A percentile compares a stretch with the other conserved stretches of the same genome.
phyloP scores from a whole-genome alignment of 2,113 vertebrate species.

The Montifringilla adamsi region DNA sequence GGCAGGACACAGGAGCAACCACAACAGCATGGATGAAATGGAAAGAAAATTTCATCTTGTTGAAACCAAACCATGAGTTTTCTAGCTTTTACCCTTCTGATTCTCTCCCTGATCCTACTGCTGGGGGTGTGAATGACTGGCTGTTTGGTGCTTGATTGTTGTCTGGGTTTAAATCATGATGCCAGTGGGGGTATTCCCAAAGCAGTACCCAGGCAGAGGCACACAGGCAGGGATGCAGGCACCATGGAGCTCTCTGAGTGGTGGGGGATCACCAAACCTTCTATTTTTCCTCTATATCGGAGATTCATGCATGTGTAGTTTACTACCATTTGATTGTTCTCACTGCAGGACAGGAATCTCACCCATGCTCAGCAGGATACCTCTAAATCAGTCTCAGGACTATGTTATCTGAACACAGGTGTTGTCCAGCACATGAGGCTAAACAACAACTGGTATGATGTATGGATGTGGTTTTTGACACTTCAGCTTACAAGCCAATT shows the following conservation, averaged over 20 bases:
- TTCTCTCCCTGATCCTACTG: not conserved
- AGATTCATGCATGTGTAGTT: not conserved
- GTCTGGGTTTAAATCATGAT: accelerated
- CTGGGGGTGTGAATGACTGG: not conserved
- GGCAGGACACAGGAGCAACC: not conserved
- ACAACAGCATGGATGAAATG: not conserved
- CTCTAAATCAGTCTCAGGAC: not conserved
- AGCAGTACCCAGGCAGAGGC: not conserved
- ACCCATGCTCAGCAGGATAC: not conserved
- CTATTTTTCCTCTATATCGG: not conserved
- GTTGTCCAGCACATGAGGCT: not conserved
- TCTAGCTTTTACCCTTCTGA: not conserved
- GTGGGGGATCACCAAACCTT: not conserved
- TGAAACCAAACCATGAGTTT: not conserved
- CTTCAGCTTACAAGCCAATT: not conserved
- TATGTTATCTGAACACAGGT: not conserved
- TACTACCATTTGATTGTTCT: not conserved
- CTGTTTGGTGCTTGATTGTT: not conserved
- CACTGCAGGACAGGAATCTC: not conserved
- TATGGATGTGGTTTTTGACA: not conserved
- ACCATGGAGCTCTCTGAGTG: accelerated
- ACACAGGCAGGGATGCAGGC: not conserved
- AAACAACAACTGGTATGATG: not conserved
- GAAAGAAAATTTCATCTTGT: not conserved
- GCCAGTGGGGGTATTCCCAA: not conserved